These are phyloP conservation scores for Caenorhabditis latens DNA, from an alignment of 1,140 invertebrate genomes.

Conservation along the genomic window DNA sequence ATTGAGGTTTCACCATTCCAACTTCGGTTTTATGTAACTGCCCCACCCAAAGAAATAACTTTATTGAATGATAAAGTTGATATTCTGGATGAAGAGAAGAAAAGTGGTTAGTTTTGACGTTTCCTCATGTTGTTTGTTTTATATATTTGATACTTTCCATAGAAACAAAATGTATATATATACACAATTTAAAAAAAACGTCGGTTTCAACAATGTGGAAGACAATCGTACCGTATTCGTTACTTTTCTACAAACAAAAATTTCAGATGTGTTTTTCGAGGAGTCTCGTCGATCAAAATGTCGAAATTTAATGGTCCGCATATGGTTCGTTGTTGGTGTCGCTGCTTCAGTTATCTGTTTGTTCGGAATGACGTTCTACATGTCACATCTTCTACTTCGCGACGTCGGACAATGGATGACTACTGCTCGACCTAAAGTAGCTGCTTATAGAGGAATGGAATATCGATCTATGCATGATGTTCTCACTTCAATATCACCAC, in stretches of 20 bases:
- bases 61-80: constrained; percentile 4
- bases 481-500: constrained; percentile 26
- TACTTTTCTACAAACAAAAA: too few relatives aligned
- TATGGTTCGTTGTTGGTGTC: constrained; percentile 70
- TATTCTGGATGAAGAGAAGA: constrained; percentile 12
- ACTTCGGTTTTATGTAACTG: constrained; percentile 46
- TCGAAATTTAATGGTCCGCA: constrained; percentile 36
- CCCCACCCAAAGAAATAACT: neutral
- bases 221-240: too few relatives aligned
- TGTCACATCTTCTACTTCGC: constrained; percentile 66
- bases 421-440: neutral
- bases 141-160: neutral
- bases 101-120: neutral
- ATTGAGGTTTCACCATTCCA: constrained; percentile 70
- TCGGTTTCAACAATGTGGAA: too few relatives aligned
- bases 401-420: constrained; percentile 65
- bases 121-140: neutral
- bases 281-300: constrained; percentile 33
- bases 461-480: constrained; percentile 56
- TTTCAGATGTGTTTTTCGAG: constrained; percentile 59
- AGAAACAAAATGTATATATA: too few relatives aligned
- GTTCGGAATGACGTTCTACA: constrained; percentile 69
- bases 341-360: constrained; percentile 67
- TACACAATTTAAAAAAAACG: too few relatives aligned
- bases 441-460: constrained; percentile 18